Evolutionary conservation across 2,113 vertebrate species (phyloP), one percentile per base, ranked within the genome.

Genomic region (Tychaedon coryphoeus): DNA sequence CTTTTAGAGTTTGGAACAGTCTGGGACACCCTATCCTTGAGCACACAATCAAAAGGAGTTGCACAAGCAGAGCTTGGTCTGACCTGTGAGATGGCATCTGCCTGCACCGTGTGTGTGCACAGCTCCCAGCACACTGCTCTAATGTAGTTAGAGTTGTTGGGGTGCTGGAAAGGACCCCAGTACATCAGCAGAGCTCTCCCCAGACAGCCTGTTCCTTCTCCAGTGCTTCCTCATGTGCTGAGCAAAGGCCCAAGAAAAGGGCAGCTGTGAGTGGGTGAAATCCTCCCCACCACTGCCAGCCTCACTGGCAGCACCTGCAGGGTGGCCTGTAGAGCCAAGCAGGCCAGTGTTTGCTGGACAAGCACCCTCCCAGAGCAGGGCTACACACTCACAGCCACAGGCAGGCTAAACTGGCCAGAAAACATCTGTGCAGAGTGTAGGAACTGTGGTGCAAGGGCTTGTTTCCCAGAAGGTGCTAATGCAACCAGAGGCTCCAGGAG

Each of bases 21-120:
- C 43, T 5, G 29, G 67, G 61, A 69, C 8, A 36, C 33, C 14
- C 53, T 36, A 8, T 40, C 18, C n/a, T 48, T 31, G 0, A 40
- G 51, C 60, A 77, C 8, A 1, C 26, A 48, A 34, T 43, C 51
- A 16, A 58, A 53, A 45, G 0, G 9, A 50, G 5, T 19, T 51
- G 20, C 53, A 19, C 4, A 70, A 72, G 40, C 48, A 56, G 53
- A 67, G 22, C 8, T 14, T 43, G 25, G 34, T 38, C 58, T 43
- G 58, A 34, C 65, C 51, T 23, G 8, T 23, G 56, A 18, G n/a
- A 5, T 51, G 75, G 43, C 79, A 71, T 9, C 51, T 58, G 33
- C 48, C 47, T 18, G 25, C 31, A 45, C 47, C 24, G 1, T 2
- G 3, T 9, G 8, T 3, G 0, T 47, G 19, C 25, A 5, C 45